A percentile compares a stretch with the other conserved stretches of the same genome.
phyloP scores from a whole-genome alignment of 2,888 invertebrate species.

The Limulus polyphemus region DNA sequence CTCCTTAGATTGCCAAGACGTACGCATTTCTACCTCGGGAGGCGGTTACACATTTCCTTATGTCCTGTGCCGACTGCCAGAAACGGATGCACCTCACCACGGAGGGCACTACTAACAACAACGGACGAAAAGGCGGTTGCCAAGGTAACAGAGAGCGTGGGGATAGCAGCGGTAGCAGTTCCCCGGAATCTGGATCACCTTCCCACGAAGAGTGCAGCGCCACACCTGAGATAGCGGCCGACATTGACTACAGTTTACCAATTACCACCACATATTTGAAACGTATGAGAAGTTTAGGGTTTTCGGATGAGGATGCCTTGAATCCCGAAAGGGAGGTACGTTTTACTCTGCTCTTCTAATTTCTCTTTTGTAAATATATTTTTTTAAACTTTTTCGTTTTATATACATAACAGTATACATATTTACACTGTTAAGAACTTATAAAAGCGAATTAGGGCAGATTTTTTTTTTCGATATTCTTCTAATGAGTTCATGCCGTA shows the following conservation, averaged over 20 bases:
- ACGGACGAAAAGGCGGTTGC: not conserved
- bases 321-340: constrained; percentile 20
- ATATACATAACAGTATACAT: too few relatives aligned
- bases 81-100: constrained; percentile 43
- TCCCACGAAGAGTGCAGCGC: constrained; percentile 6
- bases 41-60: constrained; percentile 87
- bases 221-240: constrained; percentile 23
- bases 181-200: constrained; percentile 6
- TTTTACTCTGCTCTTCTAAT: not conserved
- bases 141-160: constrained; percentile 7
- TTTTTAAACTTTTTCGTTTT: too few relatives aligned
- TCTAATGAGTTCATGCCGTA: too few relatives aligned
- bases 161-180: constrained; percentile 26
- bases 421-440: too few relatives aligned
- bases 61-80: constrained; percentile 87
- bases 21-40: constrained; percentile 91
- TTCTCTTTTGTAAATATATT: too few relatives aligned
- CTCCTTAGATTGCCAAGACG: constrained; percentile 77
- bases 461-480: too few relatives aligned
- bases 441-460: too few relatives aligned
- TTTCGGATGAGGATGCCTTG: constrained; percentile 19
- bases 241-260: constrained; percentile 68
- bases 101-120: not conserved
- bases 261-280: constrained; percentile 81
- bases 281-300: constrained; percentile 60